phyloP scores from a whole-genome alignment of 2,113 vertebrate genomes.

The Thunnus thynnus region DNA sequence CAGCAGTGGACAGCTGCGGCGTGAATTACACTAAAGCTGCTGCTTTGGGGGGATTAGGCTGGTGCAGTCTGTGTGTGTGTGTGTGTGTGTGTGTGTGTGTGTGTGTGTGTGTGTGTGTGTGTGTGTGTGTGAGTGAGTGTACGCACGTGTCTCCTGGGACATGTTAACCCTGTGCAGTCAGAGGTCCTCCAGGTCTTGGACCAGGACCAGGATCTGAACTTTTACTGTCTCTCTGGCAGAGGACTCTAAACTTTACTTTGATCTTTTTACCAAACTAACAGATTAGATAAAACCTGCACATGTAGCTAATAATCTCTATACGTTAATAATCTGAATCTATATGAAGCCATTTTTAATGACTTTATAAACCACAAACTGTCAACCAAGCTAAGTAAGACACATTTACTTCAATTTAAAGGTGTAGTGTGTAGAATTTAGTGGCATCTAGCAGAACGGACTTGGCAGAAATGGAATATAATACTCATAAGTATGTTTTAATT shows the following conservation, averaged over 20 bases:
- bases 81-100: conserved; percentile 82
- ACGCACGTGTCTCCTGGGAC: conserved; percentile 62
- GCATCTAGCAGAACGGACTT: too few relatives aligned
- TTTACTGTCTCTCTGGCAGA: conserved; percentile 23
- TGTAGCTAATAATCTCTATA: too few relatives aligned
- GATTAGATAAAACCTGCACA: too few relatives aligned
- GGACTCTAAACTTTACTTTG: conserved; percentile 5
- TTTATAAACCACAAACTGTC: too few relatives aligned
- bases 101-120: conserved; percentile 81
- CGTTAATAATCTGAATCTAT: too few relatives aligned
- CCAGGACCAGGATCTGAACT: conserved; percentile 30
- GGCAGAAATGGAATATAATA: too few relatives aligned
- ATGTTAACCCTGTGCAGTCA: conserved; percentile 75
- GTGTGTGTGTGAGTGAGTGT: conserved; percentile 80
- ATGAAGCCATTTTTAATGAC: too few relatives aligned
- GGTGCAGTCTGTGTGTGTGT: conserved; percentile 79
- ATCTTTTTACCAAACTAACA: background rate
- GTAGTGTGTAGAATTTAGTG: too few relatives aligned
- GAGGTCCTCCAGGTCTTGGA: conserved; percentile 52
- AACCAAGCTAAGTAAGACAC: too few relatives aligned
- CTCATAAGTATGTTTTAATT: too few relatives aligned
- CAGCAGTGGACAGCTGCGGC: conserved; percentile 92
- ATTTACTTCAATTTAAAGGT: too few relatives aligned
- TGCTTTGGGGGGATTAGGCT: conserved; percentile 89
- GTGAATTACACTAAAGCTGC: conserved; percentile 91